These are phyloP conservation scores for Lutjanus campechanus DNA, from an alignment of 2,797 vertebrate species.

Conservation along the genomic window DNA sequence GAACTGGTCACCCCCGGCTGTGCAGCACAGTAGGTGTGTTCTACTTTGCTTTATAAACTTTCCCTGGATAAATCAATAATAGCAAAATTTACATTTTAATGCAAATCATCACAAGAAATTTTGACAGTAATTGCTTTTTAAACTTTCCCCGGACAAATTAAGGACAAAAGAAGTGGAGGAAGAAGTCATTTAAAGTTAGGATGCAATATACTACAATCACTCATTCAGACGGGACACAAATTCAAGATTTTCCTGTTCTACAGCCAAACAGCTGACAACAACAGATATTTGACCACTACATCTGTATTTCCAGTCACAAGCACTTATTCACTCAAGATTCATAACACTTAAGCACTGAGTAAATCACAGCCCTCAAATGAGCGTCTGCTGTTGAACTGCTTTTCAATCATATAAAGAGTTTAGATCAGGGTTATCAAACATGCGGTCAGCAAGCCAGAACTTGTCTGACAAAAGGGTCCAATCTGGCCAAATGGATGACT, in stretches of 20 bases:
- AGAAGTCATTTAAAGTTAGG: neutral
- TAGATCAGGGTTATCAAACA: neutral
- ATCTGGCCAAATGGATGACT: too few relatives aligned
- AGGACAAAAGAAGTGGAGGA: neutral
- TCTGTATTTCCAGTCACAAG: too few relatives aligned
- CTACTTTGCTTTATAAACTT: constrained; percentile 42
- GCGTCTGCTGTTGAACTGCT: neutral
- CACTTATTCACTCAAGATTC: too few relatives aligned
- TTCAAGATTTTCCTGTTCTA: neutral
- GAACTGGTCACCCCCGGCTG: constrained; percentile 40
- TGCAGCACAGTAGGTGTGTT: constrained; percentile 30
- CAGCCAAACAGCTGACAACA: neutral
- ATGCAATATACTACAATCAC: neutral
- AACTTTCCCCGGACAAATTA: constrained; percentile 30
- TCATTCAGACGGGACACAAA: neutral
- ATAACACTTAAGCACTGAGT: neutral
- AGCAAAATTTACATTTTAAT: constrained; percentile 48
- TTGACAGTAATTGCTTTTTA: constrained; percentile 24
- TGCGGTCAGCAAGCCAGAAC: too few relatives aligned
- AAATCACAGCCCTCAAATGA: neutral
- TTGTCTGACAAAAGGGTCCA: too few relatives aligned
- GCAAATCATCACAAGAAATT: constrained; percentile 28
- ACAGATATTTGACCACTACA: neutral
- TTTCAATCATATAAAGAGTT: neutral
- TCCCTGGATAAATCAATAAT: constrained; percentile 33